Conservation (phyloP, 2,888 invertebrate species). For the Venusia cambrica region DNA sequence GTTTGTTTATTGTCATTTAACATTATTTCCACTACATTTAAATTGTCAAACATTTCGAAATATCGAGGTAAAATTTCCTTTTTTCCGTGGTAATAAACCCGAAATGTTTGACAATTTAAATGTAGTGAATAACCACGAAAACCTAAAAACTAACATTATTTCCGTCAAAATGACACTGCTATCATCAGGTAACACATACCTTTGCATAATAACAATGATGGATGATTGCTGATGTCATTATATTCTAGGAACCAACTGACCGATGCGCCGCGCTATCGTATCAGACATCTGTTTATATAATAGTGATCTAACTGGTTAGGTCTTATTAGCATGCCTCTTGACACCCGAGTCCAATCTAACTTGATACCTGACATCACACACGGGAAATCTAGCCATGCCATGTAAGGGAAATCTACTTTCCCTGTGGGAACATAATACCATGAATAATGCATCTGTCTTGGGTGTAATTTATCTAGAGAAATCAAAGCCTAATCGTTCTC, state of each 20-base stretch:
- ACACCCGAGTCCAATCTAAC: conserved; percentile 9
- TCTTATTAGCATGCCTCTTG: conserved; percentile 11
- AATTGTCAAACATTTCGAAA: too few species aligned
- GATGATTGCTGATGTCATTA: conserved; percentile 13
- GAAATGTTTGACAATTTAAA: too few species aligned
- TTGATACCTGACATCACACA: conserved; percentile 17
- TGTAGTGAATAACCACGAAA: too few species aligned
- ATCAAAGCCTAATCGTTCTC: conserved; percentile 1
- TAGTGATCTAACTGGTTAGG: too few species aligned
- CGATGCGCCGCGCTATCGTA: background rate
- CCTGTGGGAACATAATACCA: conserved; percentile 28
- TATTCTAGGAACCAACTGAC: conserved; percentile 12
- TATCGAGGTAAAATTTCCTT: too few species aligned
- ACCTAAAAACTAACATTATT: too few species aligned
- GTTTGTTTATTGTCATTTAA: too few species aligned
- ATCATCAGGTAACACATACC: background rate
- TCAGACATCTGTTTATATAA: conserved; percentile 9
- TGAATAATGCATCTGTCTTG: conserved; percentile 30
- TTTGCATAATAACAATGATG: conserved; percentile 1
- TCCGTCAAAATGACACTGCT: too few species aligned
- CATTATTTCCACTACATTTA: too few species aligned
- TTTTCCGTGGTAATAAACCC: too few species aligned
- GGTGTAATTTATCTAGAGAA: conserved; percentile 21
- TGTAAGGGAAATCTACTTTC: conserved; percentile 37
- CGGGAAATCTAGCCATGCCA: conserved; percentile 23